These are phyloP conservation scores for Ophthalmolycus amberensis DNA, from an alignment of 2,113 vertebrate genomes.

Conservation along the genomic window DNA sequence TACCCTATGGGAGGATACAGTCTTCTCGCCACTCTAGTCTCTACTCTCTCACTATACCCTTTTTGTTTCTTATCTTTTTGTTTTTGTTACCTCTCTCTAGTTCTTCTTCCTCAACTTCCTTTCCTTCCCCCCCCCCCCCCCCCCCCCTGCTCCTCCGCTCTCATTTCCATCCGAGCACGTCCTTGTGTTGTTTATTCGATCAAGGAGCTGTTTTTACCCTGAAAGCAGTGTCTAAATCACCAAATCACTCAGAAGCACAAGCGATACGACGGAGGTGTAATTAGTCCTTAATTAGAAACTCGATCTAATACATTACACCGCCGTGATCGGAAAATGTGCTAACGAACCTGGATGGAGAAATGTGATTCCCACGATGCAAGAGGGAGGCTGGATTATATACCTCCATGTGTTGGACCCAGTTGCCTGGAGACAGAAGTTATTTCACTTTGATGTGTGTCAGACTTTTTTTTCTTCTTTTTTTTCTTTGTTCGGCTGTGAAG, in stretches of 20 bases:
- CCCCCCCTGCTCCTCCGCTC: conserved; percentile 10
- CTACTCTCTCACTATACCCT: conserved; percentile 25
- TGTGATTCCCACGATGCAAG: conserved; percentile 66
- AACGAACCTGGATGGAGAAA: conserved; percentile 69
- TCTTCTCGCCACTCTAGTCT: conserved; percentile 7
- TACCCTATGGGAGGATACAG: conserved; percentile 9
- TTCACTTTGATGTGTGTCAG: conserved; percentile 51
- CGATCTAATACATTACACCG: conserved; percentile 72
- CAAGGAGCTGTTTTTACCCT: conserved; percentile 53
- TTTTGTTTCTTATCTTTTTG: conserved; percentile 8
- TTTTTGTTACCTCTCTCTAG: conserved; percentile 8
- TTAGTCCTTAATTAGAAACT: conserved; percentile 79
- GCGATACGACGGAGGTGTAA: conserved; percentile 72
- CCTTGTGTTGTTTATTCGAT: conserved; percentile 66
- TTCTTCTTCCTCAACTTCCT: conserved; percentile 30
- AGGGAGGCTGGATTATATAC: conserved; percentile 54
- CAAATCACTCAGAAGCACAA: conserved; percentile 67
- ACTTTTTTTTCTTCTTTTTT: conserved; percentile 5
- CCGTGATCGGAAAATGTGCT: conserved; percentile 59
- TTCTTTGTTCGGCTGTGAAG: conserved; percentile 44
- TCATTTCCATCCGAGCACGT: conserved; percentile 48
- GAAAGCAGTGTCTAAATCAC: conserved; percentile 67
- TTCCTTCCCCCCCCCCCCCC: conserved; percentile 5
- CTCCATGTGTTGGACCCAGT: conserved; percentile 44
- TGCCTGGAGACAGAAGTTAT: conserved; percentile 71